Conservation (phyloP, 2,113 vertebrate genomes). For the Lepus europaeus region DNA sequence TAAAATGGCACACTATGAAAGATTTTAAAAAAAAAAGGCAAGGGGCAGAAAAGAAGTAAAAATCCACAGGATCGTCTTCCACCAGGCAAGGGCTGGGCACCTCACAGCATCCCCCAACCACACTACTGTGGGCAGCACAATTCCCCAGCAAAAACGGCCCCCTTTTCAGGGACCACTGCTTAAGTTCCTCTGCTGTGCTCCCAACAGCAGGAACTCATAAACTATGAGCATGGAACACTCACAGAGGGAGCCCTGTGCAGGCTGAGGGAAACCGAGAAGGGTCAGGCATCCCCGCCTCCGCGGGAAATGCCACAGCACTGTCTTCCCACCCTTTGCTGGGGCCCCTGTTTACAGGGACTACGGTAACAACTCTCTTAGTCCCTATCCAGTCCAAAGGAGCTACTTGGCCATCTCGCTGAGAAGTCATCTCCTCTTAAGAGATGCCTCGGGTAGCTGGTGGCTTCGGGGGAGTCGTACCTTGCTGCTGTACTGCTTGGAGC, state of each 20-base stretch:
- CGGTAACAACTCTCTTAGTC: background rate
- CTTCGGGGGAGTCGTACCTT: conserved; percentile 89
- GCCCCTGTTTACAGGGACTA: background rate
- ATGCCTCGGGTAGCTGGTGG: rapidly evolving
- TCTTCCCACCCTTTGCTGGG: background rate
- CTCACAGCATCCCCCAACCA: background rate
- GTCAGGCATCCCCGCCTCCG: rapidly evolving
- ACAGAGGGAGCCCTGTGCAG: background rate
- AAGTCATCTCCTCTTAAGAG: background rate
- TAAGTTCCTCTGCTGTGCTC: background rate
- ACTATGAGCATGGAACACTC: background rate
- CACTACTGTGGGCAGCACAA: background rate
- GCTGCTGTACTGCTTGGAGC: conserved; percentile 99
- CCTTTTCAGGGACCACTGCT: background rate
- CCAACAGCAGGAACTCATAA: background rate
- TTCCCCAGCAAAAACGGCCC: background rate
- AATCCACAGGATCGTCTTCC: background rate
- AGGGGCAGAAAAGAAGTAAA: background rate
- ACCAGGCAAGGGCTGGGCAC: background rate
- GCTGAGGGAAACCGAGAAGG: background rate
- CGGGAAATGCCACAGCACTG: background rate
- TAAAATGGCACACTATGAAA: background rate
- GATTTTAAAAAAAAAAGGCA: background rate
- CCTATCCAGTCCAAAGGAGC: background rate
- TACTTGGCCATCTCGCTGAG: background rate